These are phyloP conservation scores for Drosophila oshimai DNA, from an alignment of 1,140 invertebrate species.

Conservation along the genomic window DNA sequence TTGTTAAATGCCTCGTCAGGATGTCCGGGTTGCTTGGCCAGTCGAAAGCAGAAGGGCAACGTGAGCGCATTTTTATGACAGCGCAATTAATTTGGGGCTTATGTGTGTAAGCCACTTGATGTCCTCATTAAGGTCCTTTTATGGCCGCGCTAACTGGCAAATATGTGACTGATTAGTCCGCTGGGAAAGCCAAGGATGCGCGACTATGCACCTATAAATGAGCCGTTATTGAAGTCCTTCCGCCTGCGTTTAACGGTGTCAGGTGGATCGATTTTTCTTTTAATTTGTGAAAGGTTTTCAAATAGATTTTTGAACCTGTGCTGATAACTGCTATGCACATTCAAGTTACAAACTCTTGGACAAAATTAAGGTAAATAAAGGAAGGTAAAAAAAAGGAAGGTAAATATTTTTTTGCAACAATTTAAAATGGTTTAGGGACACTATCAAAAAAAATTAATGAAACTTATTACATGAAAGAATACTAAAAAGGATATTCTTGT, in stretches of 20 bases:
- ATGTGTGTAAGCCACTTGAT: conserved; percentile 79
- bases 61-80: conserved; percentile 78
- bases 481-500: too few relatives aligned
- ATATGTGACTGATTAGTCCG: conserved; percentile 73
- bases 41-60: conserved; percentile 20
- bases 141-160: conserved; percentile 67
- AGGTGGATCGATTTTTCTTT: conserved; percentile 21
- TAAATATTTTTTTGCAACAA: too few relatives aligned
- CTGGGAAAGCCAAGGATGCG: conserved; percentile 26
- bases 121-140: conserved; percentile 72
- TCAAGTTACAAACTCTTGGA: too few relatives aligned
- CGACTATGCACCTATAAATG: conserved; percentile 23
- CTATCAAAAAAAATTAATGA: too few relatives aligned
- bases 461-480: too few relatives aligned
- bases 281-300: conserved; percentile 6
- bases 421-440: too few relatives aligned
- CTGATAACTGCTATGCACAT: not conserved
- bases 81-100: conserved; percentile 77
- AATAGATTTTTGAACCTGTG: not conserved
- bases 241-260: not conserved
- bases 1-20: conserved; percentile 60
- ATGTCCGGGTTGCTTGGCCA: not conserved
- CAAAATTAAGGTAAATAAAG: too few relatives aligned
- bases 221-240: conserved; percentile 18
- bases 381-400: too few relatives aligned